Conservation (phyloP, 2,888 invertebrate genomes). For the Dendrolimus houi region DNA sequence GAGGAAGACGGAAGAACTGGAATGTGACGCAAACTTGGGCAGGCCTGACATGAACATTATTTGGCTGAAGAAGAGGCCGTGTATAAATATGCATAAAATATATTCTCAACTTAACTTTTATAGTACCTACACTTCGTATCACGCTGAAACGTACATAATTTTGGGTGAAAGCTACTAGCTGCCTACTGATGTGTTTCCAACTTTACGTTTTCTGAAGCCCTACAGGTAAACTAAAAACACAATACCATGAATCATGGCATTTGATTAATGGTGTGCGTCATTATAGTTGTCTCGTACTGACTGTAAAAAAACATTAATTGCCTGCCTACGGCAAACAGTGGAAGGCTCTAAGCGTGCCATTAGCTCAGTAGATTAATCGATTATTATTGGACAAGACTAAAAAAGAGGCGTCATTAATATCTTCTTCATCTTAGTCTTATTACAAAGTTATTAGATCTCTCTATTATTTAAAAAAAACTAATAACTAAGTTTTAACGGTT, state of each 20-base stretch:
- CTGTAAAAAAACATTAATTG: constrained; percentile 43
- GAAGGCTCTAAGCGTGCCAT: constrained; percentile 30
- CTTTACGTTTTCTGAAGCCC: not conserved
- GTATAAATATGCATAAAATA: too few relatives aligned
- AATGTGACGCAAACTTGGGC: too few relatives aligned
- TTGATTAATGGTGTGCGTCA: constrained; percentile 31
- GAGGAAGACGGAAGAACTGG: too few relatives aligned
- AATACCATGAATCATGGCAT: constrained; percentile 22
- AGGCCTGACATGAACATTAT: too few relatives aligned
- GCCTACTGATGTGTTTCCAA: not conserved
- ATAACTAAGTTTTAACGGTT: too few relatives aligned
- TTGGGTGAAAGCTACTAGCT: not conserved
- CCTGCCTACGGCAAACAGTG: constrained; percentile 25
- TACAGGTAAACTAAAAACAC: constrained; percentile 10
- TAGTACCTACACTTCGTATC: too few relatives aligned
- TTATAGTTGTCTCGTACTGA: constrained; percentile 34
- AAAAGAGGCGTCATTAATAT: not conserved
- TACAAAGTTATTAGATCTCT: too few relatives aligned
- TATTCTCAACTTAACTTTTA: too few relatives aligned
- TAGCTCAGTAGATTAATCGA: constrained; percentile 8
- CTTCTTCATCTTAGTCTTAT: too few relatives aligned
- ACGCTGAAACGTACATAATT: too few relatives aligned
- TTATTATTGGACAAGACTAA: not conserved
- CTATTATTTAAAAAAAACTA: too few relatives aligned
- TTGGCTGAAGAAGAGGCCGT: too few relatives aligned